phyloP scores from a whole-genome alignment of 1,140 invertebrate genomes.

The Sycobia sp. region DNA sequence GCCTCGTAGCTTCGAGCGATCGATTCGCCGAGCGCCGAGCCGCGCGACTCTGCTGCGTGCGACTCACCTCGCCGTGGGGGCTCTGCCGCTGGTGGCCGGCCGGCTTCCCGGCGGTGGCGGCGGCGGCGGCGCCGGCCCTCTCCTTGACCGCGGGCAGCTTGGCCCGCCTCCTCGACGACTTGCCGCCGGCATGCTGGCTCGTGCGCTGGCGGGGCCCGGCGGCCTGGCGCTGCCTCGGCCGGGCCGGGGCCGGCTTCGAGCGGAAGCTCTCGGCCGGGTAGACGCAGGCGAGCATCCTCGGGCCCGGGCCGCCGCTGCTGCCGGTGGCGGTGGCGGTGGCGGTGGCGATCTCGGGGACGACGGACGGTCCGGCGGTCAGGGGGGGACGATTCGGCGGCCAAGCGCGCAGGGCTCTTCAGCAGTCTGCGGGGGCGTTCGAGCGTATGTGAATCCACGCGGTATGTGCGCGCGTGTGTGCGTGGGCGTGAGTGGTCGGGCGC shows the following conservation, averaged over 20 bases:
- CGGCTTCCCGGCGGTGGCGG: neutral
- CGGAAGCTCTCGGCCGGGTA: slow-evolving; percentile 58
- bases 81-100: neutral
- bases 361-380: too few species aligned
- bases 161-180: slow-evolving; percentile 46
- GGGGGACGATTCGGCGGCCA: too few species aligned
- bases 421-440: too few species aligned
- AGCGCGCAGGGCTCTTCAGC: neutral
- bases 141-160: slow-evolving; percentile 53
- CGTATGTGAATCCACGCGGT: too few species aligned
- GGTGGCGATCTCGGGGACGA: too few species aligned
- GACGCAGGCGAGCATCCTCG: slow-evolving; percentile 57
- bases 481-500: too few species aligned
- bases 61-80: slow-evolving; percentile 20
- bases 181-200: neutral
- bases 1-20: too few species aligned
- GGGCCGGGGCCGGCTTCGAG: slow-evolving; percentile 54
- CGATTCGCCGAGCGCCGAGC: too few species aligned
- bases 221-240: slow-evolving; percentile 48
- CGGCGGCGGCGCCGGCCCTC: slow-evolving; percentile 19
- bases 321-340: neutral
- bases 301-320: neutral
- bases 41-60: too few species aligned
- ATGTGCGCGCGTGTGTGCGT: too few species aligned
- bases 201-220: neutral